phyloP scores from a whole-genome alignment of 2,888 invertebrate genomes.

The Rugalucina vietnamica region DNA sequence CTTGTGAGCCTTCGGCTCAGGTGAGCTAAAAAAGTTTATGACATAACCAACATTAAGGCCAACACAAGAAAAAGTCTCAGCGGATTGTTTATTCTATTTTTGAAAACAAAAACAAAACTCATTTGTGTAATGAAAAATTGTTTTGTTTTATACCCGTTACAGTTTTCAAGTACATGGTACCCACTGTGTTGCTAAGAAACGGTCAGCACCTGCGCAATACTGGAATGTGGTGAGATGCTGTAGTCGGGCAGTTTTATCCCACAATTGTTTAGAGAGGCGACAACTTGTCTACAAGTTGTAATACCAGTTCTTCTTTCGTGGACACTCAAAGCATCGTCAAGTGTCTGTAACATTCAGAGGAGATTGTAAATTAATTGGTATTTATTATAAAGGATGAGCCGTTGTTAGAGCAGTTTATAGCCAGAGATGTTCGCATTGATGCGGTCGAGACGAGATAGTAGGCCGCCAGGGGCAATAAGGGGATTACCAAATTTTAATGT shows the following conservation, averaged over 20 bases:
- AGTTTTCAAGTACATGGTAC: too few species aligned
- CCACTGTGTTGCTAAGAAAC: not conserved
- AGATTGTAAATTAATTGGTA: slow-evolving; percentile 64
- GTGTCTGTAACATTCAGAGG: slow-evolving; percentile 27
- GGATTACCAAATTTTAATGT: slow-evolving; percentile 47
- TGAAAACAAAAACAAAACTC: too few species aligned
- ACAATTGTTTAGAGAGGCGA: not conserved
- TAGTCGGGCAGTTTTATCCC: not conserved
- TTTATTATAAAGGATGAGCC: slow-evolving; percentile 47
- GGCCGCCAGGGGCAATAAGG: not conserved
- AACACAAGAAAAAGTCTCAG: too few species aligned
- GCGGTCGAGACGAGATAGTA: not conserved
- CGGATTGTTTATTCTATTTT: too few species aligned
- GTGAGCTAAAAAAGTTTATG: too few species aligned
- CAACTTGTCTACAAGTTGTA: slow-evolving; percentile 1
- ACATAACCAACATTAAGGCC: too few species aligned
- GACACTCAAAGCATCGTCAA: slow-evolving; percentile 44
- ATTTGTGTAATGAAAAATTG: too few species aligned
- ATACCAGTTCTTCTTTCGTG: slow-evolving; percentile 26
- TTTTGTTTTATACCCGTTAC: too few species aligned
- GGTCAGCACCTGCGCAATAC: not conserved
- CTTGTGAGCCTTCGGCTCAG: too few species aligned
- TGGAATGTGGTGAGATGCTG: not conserved
- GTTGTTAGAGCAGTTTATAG: not conserved
- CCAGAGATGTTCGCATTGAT: slow-evolving; percentile 6